Evolutionary conservation across 2,888 invertebrate species (phyloP), one percentile per base, ranked within the genome.

Genomic region (Leucoma salicis): DNA sequence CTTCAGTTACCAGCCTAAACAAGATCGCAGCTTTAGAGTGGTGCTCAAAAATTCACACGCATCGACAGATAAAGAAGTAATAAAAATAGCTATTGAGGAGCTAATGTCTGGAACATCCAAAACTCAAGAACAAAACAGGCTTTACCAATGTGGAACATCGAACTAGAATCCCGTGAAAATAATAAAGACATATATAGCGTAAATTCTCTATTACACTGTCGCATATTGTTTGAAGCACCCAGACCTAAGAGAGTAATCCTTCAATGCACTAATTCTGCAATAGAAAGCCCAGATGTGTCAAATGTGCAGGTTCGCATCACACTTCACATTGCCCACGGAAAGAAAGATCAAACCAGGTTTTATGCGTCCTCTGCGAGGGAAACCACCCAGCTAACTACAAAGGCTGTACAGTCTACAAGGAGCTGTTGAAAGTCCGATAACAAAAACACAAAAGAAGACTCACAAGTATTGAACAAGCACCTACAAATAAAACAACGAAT

Each of bases 71-170:
- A 49, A 27, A 35, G 46, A 52, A 3, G 36, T 38, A 31, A 38
- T 46, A 32, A 45, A 42, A 40, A 15, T 31, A 29, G 46, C 45
- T 5, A 3, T 48, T 14, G 45, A 41, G 13, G 42, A 53, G 7
- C 31, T 46, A 54, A 54, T 14, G 35, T 50, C 15, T 54, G 54
- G 50, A 50, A 53, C 12, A 45, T 49, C 7, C 37, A 46, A 34
- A 24, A 49, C 32, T 18, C 14, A 11, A 39, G n/a, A 39, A 49
- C 46, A 13, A 49, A 46, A 41, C 24, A 32, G 25, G 35, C 44
- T 1, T 29, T 53, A 13, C 40, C 41, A 21, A 52, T 52, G 41
- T 32, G 15, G 15, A 16, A 15, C 32, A 32, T 32, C n/a, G 32
- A 32, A 32, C 10, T 31, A 6, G 27, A 25, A 15, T 14, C 39